Conservation (phyloP, 2,797 vertebrate species). For the Botia kubotai region DNA sequence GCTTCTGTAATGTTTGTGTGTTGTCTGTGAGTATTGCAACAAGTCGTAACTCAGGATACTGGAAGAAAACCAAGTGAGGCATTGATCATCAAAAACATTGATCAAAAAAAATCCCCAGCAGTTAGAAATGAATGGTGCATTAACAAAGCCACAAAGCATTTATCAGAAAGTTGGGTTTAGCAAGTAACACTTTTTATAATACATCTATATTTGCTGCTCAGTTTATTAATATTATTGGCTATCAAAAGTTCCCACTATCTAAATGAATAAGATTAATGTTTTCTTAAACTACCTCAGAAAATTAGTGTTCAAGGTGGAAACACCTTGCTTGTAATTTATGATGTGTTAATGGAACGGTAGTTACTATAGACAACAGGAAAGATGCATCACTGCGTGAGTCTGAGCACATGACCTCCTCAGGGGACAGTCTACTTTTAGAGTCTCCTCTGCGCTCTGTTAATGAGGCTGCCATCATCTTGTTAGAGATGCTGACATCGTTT, state of each 20-base stretch:
- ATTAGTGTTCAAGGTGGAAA: conserved; percentile 26
- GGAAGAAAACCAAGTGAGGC: conserved; percentile 2
- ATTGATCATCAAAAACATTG: conserved; percentile 12
- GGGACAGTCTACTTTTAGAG: conserved; percentile 52
- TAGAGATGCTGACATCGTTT: background rate
- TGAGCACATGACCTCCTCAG: conserved; percentile 21
- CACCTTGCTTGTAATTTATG: conserved; percentile 42
- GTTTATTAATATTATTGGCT: background rate
- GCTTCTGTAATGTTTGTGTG: background rate
- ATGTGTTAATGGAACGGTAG: conserved; percentile 40
- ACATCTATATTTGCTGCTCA: background rate
- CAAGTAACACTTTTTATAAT: background rate
- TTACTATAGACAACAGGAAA: conserved; percentile 42
- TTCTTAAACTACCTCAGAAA: conserved; percentile 23
- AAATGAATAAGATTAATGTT: conserved; percentile 18
- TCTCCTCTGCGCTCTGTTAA: conserved; percentile 10
- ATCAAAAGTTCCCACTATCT: background rate
- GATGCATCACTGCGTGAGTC: conserved; percentile 30
- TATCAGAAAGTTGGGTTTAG: background rate
- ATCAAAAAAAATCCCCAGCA: conserved; percentile 21
- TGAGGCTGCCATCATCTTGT: conserved; percentile 7
- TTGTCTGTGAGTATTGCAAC: conserved; percentile 7
- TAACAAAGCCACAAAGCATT: background rate
- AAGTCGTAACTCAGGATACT: background rate
- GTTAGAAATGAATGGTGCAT: conserved; percentile 1